These are phyloP conservation scores for Piaya cayana DNA, from an alignment of 2,113 vertebrate genomes.

Conservation along the genomic window DNA sequence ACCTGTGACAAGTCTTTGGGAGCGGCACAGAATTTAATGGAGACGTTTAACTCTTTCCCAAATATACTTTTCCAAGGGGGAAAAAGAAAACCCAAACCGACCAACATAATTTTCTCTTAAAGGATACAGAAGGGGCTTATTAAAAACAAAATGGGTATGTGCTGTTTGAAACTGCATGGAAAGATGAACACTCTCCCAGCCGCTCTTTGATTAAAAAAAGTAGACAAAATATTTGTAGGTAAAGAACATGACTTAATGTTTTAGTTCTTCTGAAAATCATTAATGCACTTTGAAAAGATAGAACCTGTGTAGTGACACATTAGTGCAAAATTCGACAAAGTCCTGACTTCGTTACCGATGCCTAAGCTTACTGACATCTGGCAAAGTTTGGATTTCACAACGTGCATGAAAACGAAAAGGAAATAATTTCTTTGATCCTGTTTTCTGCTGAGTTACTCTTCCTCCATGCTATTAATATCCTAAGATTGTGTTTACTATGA, in stretches of 20 bases:
- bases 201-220: not conserved
- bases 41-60: not conserved
- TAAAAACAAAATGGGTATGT: not conserved
- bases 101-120: not conserved
- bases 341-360: constrained; percentile 68
- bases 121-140: not conserved
- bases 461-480: not conserved
- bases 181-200: not conserved
- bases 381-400: not conserved
- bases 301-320: not conserved
- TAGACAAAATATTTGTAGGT: not conserved
- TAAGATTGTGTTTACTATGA: not conserved
- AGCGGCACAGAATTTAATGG: not conserved
- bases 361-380: not conserved
- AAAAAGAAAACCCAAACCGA: not conserved
- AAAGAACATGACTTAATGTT: not conserved
- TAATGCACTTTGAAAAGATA: not conserved
- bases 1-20: not conserved
- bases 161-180: not conserved
- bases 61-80: not conserved
- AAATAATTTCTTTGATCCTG: not conserved
- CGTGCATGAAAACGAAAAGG: not conserved
- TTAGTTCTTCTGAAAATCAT: not conserved
- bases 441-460: not conserved
- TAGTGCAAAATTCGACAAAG: constrained; percentile 66